Base-by-base conservation (phyloP, 2,113 vertebrate species). In the Oncorhynchus masou region DNA sequence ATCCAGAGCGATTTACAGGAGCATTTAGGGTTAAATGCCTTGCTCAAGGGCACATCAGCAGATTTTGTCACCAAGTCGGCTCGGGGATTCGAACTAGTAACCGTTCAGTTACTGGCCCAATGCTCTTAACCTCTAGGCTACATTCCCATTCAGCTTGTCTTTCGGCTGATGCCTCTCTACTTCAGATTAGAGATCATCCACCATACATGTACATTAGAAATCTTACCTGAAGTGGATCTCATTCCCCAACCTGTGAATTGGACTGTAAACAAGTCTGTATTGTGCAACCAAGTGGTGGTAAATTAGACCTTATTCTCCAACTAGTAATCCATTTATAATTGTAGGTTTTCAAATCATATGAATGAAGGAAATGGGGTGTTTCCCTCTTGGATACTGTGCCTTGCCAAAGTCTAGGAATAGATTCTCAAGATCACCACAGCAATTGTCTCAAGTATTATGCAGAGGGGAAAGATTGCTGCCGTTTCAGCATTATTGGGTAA, bases 381-480 rank as follows among this genome's bases (percentile, higher is more conserved):
- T 5, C 1, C 7, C 6, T 57, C 15, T 31, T 5, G n/a, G 65
- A 45, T 73, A 27, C 3, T 51, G 84, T 84, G 81, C 82, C 75
- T 84, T 85, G 73, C 20, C 39, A 39, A 39, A 9, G 8, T 39
- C 39, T 39, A n/a, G 71, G 67, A 62, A 48, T n/a, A 2, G 25
- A 24, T 67, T 25, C 25, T 74, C 60, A 73, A 15, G 48, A 39
- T 39, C 39, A 39, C 70, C 57, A 34, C 70, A 75, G 71, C 51
- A 57, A 20, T 57, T 20, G 54, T 57, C 39, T 45, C 11, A 15
- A 57, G 54, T 57, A 4, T 15, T 57, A 2, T 57, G 54, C 13
- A 57, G 54, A 20, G 15, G 4, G 13, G 54, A 57, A 15, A 57
- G 13, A 57, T 57, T 57, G 51, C 51, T 57, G 51, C 15, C 51